Evolutionary conservation across 2,113 vertebrate genomes (phyloP).

Genomic region (Hemiscyllium ocellatum): DNA sequence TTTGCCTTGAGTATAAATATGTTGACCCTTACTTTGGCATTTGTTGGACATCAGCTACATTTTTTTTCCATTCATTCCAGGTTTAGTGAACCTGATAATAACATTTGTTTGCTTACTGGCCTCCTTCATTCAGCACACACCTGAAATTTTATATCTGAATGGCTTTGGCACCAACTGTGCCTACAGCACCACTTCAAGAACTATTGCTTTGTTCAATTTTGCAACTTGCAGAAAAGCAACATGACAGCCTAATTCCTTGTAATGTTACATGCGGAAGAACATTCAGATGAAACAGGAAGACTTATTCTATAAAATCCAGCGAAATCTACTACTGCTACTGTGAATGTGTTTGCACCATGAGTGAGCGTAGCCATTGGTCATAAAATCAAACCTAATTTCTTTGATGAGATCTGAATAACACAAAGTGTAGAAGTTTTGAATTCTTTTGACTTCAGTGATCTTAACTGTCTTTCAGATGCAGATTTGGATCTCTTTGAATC

Average conservation of each 20-base stretch:
- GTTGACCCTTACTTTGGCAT: neutral
- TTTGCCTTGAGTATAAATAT: no score
- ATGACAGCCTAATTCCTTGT: neutral
- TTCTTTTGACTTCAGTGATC: neutral
- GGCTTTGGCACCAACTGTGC: neutral
- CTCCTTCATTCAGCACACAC: neutral
- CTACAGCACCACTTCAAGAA: neutral
- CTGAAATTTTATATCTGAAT: neutral
- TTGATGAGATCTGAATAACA: neutral
- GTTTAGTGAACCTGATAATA: neutral
- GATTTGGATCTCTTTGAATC: neutral
- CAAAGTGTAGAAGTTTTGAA: neutral
- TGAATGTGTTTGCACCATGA: neutral
- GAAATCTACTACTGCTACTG: neutral
- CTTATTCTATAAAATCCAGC: neutral
- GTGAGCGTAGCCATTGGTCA: neutral
- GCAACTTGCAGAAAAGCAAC: neutral
- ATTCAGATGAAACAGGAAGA: neutral
- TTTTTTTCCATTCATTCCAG: neutral
- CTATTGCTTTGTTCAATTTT: neutral
- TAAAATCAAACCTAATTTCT: neutral
- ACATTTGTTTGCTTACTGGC: neutral
- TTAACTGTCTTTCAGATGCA: conserved; percentile 29
- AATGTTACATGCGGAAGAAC: neutral
- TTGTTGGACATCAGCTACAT: neutral